Base-by-base conservation (phyloP, 2,113 vertebrate species). In the Hyperopisus bebe region DNA sequence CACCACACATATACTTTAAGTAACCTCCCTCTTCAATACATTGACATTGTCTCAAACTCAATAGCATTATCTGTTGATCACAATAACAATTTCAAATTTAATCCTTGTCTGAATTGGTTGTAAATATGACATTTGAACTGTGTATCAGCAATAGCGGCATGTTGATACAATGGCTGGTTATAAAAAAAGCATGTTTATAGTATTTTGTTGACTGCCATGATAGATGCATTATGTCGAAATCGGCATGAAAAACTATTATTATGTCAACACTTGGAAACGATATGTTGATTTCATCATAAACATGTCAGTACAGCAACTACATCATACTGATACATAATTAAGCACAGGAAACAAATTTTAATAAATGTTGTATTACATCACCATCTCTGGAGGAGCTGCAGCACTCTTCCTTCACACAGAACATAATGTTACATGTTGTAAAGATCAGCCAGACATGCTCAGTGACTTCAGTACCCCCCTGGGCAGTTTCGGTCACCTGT, bases 261-360 rank as follows among this genome's bases (percentile, higher is more conserved):
- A 47, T 84, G 89, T 91, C 88, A 92, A 90, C 91, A 91, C 91
- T 93, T 86, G 91, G 88, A 92, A 92, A 90, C 90, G 91, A 89
- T 50, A 21, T 24, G 83, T 58, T 80, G 35, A 90, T 91, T 89
- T 91, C 91, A 93, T 91, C 89, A 89, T 92, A 92, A 92, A 92
- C 91, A 93, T 89, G 93, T 91, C 90, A 91, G 90, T 91, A 94
- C 90, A 90, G 82, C 80, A 51, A n/a, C 19, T 24, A 17, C 44
- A 21, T 82, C 35, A 82, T 82, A 82, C 77, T 70, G 62, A 11
- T 31, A 70, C n/a, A 70, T 70, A 70, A 70, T 70, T 31, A 70
- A 70, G 27, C n/a, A 31, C 62, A 44, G 39, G 39, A 11, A 84
- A 24, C 44, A n/a, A 21, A n/a, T 47, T 84, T 47, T 9, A 84